phyloP scores from a whole-genome alignment of 2,797 vertebrate species.

The Diplodus puntazzo region DNA sequence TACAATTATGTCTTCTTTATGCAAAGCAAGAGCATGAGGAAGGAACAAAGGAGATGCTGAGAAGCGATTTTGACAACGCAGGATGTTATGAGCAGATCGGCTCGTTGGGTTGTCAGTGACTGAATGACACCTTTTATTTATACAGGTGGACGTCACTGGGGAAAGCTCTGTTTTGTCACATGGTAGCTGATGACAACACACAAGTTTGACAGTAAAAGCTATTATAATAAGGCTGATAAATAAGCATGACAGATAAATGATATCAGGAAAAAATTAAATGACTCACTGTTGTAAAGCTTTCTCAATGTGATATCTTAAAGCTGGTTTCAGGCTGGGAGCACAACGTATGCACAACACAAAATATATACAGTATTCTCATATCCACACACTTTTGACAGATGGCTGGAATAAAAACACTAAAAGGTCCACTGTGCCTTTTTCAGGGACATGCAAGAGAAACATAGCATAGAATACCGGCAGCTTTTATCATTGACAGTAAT shows the following conservation, averaged over 20 bases:
- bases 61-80: background rate
- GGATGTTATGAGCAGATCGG: background rate
- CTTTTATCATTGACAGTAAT: conserved; percentile 55
- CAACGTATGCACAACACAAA: background rate
- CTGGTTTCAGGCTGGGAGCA: background rate
- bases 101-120: background rate
- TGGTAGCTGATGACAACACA: background rate
- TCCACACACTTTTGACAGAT: background rate
- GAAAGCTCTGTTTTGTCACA: background rate
- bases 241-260: background rate
- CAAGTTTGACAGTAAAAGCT: background rate
- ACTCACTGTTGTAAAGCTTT: background rate
- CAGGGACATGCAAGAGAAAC: conserved; percentile 35
- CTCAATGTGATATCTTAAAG: background rate
- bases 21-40: background rate
- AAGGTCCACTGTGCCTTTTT: conserved; percentile 14
- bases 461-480: background rate
- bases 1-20: background rate
- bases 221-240: background rate
- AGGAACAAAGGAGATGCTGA: background rate
- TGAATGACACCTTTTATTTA: background rate
- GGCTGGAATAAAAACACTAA: background rate
- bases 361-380: background rate
- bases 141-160: background rate
- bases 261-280: background rate